Evolutionary conservation across 92 coral and sea anemone species (phyloP).

Genomic region (Epizoanthus rinbou): DNA sequence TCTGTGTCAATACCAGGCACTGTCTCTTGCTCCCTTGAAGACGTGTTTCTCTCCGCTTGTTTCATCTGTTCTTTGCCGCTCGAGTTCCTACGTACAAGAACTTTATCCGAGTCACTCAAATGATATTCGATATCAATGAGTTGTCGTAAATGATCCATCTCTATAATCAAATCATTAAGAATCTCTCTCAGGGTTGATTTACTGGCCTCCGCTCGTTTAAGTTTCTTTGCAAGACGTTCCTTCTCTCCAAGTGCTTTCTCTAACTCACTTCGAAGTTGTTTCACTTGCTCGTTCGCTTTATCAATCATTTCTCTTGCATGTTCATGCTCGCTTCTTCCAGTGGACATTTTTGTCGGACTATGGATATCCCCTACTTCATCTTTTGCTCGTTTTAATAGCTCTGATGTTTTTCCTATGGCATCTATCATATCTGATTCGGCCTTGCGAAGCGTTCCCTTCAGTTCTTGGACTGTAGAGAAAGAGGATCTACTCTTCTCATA

Average conservation of each 20-base stretch:
- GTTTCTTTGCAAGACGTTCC: constrained; percentile 44
- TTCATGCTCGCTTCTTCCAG: constrained; percentile 2
- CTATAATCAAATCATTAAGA: constrained; percentile 44
- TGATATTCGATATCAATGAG: constrained; percentile 40
- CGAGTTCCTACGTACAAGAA: neutral
- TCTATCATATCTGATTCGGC: constrained; percentile 69
- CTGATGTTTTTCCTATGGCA: constrained; percentile 58
- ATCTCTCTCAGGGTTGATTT: constrained; percentile 48
- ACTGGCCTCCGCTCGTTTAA: constrained; percentile 52
- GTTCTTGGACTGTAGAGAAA: constrained; percentile 58
- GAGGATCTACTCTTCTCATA: constrained; percentile 55
- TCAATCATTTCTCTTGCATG: constrained; percentile 32
- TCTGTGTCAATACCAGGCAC: constrained; percentile 41
- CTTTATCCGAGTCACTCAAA: neutral
- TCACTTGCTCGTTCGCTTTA: constrained; percentile 44
- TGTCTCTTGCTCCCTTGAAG: constrained; percentile 2
- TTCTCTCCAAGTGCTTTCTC: constrained; percentile 49
- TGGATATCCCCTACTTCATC: constrained; percentile 40
- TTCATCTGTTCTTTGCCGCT: neutral
- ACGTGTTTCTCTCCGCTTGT: neutral
- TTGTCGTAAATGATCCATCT: constrained; percentile 53
- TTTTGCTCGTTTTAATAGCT: constrained; percentile 52
- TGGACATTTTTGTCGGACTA: constrained; percentile 10
- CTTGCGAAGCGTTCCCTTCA: constrained; percentile 60
- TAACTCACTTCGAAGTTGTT: constrained; percentile 44